These are phyloP conservation scores for Rhyacophila brunnea DNA, from an alignment of 1,140 invertebrate genomes.

Conservation along the genomic window DNA sequence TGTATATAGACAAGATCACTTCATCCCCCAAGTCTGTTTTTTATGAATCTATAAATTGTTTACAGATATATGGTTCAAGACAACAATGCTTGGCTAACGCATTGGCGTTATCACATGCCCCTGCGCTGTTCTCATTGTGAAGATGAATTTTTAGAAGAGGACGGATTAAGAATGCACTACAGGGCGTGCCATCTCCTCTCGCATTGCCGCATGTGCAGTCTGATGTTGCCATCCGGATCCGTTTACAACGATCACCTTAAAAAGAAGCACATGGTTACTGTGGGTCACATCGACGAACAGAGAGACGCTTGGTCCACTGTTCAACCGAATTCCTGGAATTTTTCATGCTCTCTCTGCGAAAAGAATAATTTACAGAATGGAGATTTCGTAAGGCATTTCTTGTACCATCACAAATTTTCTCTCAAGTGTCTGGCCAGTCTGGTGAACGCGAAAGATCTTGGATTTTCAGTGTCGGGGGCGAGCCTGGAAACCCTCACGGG, in stretches of 20 bases:
- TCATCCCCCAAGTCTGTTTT: too few relatives aligned
- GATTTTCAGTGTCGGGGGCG: constrained; percentile 45
- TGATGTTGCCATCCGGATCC: constrained; percentile 43
- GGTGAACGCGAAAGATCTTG: constrained; percentile 44
- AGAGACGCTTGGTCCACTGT: constrained; percentile 44
- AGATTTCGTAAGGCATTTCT: constrained; percentile 47
- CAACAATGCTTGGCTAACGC: constrained; percentile 41
- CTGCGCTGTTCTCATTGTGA: constrained; percentile 51
- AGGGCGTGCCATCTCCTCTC: constrained; percentile 43
- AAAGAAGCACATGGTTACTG: constrained; percentile 48
- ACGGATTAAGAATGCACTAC: constrained; percentile 41
- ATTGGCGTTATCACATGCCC: constrained; percentile 45
- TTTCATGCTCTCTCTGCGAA: constrained; percentile 44
- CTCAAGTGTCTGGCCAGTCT: constrained; percentile 45
- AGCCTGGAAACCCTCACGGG: constrained; percentile 39
- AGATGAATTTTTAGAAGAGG: constrained; percentile 43
- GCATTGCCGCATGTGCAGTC: constrained; percentile 50
- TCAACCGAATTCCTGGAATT: constrained; percentile 39
- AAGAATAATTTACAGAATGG: constrained; percentile 39
- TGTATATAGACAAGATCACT: too few relatives aligned
- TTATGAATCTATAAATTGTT: constrained; percentile 28
- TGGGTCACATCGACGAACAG: constrained; percentile 39
- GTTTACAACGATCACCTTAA: constrained; percentile 45
- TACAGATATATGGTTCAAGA: constrained; percentile 49
- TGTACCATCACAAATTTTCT: constrained; percentile 50